Conservation (phyloP, 2,113 vertebrate genomes). For the Chloebia gouldiae region DNA sequence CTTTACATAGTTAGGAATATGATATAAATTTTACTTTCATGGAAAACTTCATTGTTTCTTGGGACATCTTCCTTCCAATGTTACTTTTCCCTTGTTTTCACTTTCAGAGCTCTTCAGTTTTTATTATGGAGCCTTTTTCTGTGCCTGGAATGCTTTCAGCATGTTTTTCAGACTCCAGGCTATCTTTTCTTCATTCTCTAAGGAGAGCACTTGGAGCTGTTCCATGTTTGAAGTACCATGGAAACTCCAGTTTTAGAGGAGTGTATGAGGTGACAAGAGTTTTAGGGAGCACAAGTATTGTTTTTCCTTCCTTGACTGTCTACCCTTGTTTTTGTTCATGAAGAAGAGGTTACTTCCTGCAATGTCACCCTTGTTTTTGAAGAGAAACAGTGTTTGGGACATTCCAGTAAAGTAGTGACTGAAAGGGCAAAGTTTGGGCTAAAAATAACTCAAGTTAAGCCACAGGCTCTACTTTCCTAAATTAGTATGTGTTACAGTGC, state of each 20-base stretch:
- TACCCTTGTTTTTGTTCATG: not conserved
- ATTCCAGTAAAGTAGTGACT: not conserved
- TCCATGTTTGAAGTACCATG: not conserved
- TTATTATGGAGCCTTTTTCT: not conserved
- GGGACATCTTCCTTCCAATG: not conserved
- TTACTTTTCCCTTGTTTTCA: not conserved
- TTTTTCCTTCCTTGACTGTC: not conserved
- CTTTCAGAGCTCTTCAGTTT: not conserved
- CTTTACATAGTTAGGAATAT: not conserved
- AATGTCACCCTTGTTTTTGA: not conserved
- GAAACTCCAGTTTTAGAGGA: not conserved
- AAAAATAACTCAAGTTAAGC: not conserved
- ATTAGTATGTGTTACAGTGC: not conserved
- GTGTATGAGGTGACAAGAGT: not conserved
- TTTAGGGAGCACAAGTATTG: not conserved
- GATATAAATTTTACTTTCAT: not conserved
- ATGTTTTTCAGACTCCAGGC: not conserved
- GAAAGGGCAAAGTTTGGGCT: conserved; percentile 39
- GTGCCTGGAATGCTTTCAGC: not conserved
- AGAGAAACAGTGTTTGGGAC: not conserved
- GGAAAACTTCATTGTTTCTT: not conserved
- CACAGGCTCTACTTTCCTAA: not conserved
- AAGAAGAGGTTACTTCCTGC: not conserved
- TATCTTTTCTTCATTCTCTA: not conserved
- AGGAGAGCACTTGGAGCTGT: not conserved